Evolutionary conservation across 2,888 invertebrate genomes (phyloP), one percentile per base, ranked within the genome.

Genomic region (Rhagonycha lutea): DNA sequence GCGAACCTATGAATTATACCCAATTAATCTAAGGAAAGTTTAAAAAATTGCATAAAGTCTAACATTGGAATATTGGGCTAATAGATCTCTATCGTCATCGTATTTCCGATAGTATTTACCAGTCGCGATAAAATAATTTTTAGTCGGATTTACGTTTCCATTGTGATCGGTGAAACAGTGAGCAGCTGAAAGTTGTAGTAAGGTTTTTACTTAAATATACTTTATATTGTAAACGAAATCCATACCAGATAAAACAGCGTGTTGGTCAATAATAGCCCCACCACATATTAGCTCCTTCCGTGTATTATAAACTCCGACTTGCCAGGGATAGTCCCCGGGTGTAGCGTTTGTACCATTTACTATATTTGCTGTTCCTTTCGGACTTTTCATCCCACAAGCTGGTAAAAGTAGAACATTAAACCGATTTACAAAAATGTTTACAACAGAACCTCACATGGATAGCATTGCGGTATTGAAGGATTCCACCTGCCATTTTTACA

Each of bases 341-440:
- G 9, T 3, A 10, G 72, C 72, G 12, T 14, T 61, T 70, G 62
- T 23, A 12, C 63, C 63, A 11, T 18, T 63, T 0, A 63, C 10
- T 68, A 74, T 61, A 14, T 74, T 63, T 9, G 68, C 9, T 2
- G 5, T 12, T 12, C 77, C 85, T 32, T 81, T 77, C 0, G 83
- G 84, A 62, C 76, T 80, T 73, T 85, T 83, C 73, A 84, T 79
- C 63, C 87, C 87, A 78, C 87, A 87, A 18, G 83, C 87, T 70
- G 1, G 14, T 1, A 62, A 18, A 23, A 14, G 2, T 61, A 12
- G 7, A 23, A 18, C 9, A 10, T 9, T 29, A 1, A 2, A 10
- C 1, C 3, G n/a, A 1, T 2, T 29, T 9, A 10, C 11, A 10
- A 11, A 29, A 29, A 10, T 29, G 14, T 28, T 4, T 5, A 26